Percentiles rank a stretch among this genome's conserved stretches.
Evolutionary conservation across 1,140 invertebrate species (phyloP).

Genomic region (Drosophila paulistorum): DNA sequence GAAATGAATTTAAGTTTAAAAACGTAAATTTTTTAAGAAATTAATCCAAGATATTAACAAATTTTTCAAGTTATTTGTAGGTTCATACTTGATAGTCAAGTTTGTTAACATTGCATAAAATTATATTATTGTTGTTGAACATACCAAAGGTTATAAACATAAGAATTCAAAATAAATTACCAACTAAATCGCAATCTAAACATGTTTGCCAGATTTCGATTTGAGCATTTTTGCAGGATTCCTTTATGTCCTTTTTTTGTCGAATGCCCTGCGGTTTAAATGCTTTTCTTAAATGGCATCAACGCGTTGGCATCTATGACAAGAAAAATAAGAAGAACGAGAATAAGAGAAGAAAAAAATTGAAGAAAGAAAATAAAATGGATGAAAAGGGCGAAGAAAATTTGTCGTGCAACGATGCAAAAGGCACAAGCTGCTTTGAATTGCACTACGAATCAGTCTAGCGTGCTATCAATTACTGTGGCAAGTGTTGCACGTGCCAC

Average conservation of each 20-base stretch:
- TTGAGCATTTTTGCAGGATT: not conserved
- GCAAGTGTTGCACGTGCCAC: conserved; percentile 79
- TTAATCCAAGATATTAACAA: too few relatives aligned
- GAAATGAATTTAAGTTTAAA: too few relatives aligned
- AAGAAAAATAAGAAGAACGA: conserved; percentile 10
- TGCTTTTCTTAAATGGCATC: conserved; percentile 14
- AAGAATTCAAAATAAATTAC: too few relatives aligned
- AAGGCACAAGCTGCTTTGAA: conserved; percentile 50
- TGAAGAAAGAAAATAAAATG: conserved; percentile 32
- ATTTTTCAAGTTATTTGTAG: too few relatives aligned
- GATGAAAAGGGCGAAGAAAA: conserved; percentile 42
- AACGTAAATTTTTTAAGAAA: too few relatives aligned
- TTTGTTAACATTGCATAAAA: too few relatives aligned
- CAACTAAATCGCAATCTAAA: not conserved
- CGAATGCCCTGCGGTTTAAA: conserved; percentile 28
- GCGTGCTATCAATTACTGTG: conserved; percentile 80
- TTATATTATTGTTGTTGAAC: too few relatives aligned
- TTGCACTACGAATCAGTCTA: conserved; percentile 76
- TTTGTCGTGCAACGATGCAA: conserved; percentile 53
- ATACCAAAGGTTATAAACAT: too few relatives aligned
- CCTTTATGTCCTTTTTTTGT: not conserved
- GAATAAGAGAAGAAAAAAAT: conserved; percentile 5
- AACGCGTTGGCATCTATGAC: conserved; percentile 21
- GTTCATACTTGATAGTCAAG: too few relatives aligned
- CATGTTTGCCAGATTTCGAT: not conserved